A percentile compares a stretch with the other conserved stretches of the same genome.
These are phyloP conservation scores for Danio tinwini DNA, from an alignment of 2,797 vertebrate genomes.

Conservation along the genomic window DNA sequence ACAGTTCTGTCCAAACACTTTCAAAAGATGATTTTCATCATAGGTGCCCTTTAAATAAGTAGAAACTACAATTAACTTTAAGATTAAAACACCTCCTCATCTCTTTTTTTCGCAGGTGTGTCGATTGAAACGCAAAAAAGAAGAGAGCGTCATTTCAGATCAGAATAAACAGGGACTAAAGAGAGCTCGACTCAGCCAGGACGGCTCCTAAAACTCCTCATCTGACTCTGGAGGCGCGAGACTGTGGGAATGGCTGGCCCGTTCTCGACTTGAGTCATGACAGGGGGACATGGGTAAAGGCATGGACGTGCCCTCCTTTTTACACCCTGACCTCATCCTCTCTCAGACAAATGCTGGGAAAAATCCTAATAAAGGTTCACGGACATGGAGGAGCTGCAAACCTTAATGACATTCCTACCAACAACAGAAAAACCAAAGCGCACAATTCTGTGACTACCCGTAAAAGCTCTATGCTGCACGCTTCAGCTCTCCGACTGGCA, in stretches of 20 bases:
- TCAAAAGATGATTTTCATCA: too few relatives aligned
- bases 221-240: slow-evolving; percentile 40
- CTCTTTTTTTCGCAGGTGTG: slow-evolving; percentile 64
- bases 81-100: background rate
- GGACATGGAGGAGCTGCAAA: slow-evolving; percentile 44
- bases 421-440: slow-evolving; percentile 27
- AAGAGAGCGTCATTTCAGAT: slow-evolving; percentile 64
- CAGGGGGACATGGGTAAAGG: slow-evolving; percentile 53
- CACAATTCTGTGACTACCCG: slow-evolving; percentile 48
- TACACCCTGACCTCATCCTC: slow-evolving; percentile 12
- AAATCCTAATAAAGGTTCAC: slow-evolving; percentile 3
- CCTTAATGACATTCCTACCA: slow-evolving; percentile 56
- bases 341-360: slow-evolving; percentile 20
- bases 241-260: slow-evolving; percentile 23
- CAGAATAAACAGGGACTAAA: slow-evolving; percentile 73
- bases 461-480: slow-evolving; percentile 41
- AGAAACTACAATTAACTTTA: background rate
- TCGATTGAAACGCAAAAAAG: slow-evolving; percentile 69
- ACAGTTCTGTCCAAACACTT: too few relatives aligned
- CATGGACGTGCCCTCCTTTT: slow-evolving; percentile 52
- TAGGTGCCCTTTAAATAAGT: too few relatives aligned
- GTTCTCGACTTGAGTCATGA: slow-evolving; percentile 16
- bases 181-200: slow-evolving; percentile 74
- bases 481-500: slow-evolving; percentile 41
- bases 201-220: slow-evolving; percentile 61